A percentile compares a stretch with the other conserved stretches of the same genome.
phyloP scores from a whole-genome alignment of 2,797 vertebrate genomes.

The Sebastes steindachneri region DNA sequence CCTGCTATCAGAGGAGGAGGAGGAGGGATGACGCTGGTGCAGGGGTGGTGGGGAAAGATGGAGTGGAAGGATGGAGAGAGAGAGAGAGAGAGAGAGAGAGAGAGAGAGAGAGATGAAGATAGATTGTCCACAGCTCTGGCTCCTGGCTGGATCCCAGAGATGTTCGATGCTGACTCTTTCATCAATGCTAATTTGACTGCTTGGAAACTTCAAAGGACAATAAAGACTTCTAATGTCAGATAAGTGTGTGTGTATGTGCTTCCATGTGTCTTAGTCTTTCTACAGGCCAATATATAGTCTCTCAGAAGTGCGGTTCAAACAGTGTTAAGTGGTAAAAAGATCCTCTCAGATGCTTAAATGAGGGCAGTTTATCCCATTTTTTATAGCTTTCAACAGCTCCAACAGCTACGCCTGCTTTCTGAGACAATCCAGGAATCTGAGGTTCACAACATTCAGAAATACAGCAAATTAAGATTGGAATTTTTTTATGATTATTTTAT shows the following conservation, averaged over 20 bases:
- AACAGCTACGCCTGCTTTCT: neutral
- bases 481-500: too few relatives aligned
- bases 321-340: slow-evolving; percentile 31
- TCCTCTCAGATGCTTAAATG: slow-evolving; percentile 29
- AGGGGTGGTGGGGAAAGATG: slow-evolving; percentile 8
- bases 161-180: slow-evolving; percentile 74
- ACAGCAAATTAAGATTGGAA: neutral
- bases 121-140: slow-evolving; percentile 51
- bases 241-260: slow-evolving; percentile 68
- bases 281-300: slow-evolving; percentile 24
- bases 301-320: slow-evolving; percentile 45
- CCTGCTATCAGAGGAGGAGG: slow-evolving; percentile 52
- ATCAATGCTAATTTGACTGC: slow-evolving; percentile 84
- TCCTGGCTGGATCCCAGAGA: slow-evolving; percentile 68
- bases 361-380: neutral
- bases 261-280: slow-evolving; percentile 20
- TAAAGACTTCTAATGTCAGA: slow-evolving; percentile 79
- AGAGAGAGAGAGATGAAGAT: slow-evolving; percentile 49
- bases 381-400: neutral
- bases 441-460: neutral
- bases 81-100: slow-evolving; percentile 20
- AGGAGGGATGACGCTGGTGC: slow-evolving; percentile 31
- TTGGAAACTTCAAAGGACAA: slow-evolving; percentile 82
- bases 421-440: neutral
- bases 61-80: slow-evolving; percentile 36